Evolutionary conservation across 1,140 invertebrate species (phyloP).

Genomic region (Agrilus planipennis): DNA sequence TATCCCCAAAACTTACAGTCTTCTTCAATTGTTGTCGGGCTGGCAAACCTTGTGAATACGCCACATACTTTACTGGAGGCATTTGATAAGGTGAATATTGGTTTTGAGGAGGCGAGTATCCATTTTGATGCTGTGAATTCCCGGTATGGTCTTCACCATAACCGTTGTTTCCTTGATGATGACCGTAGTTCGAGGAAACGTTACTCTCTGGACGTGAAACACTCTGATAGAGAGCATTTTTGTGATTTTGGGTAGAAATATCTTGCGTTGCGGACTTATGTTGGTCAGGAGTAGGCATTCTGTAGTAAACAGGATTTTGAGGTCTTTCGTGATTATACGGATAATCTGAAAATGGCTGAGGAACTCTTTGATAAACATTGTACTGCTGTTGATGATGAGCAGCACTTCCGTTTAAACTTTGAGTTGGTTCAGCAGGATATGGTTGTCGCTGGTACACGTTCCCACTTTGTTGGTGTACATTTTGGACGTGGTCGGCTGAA

Average conservation of each 20-base stretch:
- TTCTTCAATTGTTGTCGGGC: slow-evolving; percentile 46
- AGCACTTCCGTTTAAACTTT: no score
- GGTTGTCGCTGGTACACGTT: no score
- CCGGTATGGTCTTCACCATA: no score
- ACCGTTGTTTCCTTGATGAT: no score
- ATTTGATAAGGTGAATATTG: slow-evolving; percentile 14
- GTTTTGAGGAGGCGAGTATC: slow-evolving; percentile 36
- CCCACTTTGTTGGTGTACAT: no score
- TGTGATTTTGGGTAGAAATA: background rate
- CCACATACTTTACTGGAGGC: slow-evolving; percentile 15
- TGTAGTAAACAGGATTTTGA: background rate
- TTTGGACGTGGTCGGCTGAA: no score
- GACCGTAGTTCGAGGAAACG: no score
- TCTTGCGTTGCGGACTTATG: slow-evolving; percentile 6
- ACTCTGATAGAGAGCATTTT: slow-evolving; percentile 19
- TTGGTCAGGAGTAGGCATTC: background rate
- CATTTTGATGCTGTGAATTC: background rate
- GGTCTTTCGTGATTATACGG: background rate
- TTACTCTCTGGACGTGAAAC: slow-evolving; percentile 10
- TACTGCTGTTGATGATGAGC: slow-evolving; percentile 1
- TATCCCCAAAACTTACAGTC: slow-evolving; percentile 52
- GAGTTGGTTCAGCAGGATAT: no score
- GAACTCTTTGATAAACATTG: slow-evolving; percentile 26
- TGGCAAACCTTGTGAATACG: slow-evolving; percentile 18
- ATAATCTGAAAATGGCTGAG: slow-evolving; percentile 2